Evolutionary conservation across 2,888 invertebrate species (phyloP), one percentile per base, ranked within the genome.

Genomic region (Machimus rusticus): DNA sequence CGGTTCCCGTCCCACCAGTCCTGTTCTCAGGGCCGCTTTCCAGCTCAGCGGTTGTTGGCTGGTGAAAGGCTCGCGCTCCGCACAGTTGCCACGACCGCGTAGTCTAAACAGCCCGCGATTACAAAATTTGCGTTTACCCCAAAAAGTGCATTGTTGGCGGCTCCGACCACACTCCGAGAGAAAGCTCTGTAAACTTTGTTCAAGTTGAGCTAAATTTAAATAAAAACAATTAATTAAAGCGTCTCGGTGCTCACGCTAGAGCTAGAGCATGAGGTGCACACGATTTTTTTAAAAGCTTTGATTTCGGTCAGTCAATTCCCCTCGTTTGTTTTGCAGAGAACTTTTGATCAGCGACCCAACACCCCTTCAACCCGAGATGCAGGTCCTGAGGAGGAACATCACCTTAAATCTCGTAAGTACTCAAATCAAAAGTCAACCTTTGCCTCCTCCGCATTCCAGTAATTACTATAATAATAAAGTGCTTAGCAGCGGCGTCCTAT

Each of bases 251-350:
- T 19, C 12, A 14, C 19, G n/a, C 55, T 82, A 34, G 66, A 57
- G 57, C 82, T 82, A 82, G 82, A 82, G 55, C 57, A 82, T 82
- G 82, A 82, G 57, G 82, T 46, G 37, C 82, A 28, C 1, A 19
- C 14, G 37, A 51, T 66, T 57, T 12, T n/a, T 82, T 57, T 23
- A 1, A 1, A 37, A 2, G 34, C n/a, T n/a, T 31, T 82, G 19
- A 19, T 82, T 82, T 66, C 57, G 28, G 19, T 34, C 23, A 66
- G 37, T 57, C 37, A 31, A 57, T 79, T 51, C 31, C 31, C 51
- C 57, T 57, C 19, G 51, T 79, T 79, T 79, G 31, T 51, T 79
- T 51, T 82, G 8, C 57, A 82, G 82, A 66, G 57, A 82, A 28
- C 37, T 39, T 6, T 4, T 82, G 16, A 39, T 28, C 37, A 81